These are phyloP conservation scores for Calephelis perditalis DNA, from an alignment of 2,888 invertebrate genomes.

Conservation along the genomic window DNA sequence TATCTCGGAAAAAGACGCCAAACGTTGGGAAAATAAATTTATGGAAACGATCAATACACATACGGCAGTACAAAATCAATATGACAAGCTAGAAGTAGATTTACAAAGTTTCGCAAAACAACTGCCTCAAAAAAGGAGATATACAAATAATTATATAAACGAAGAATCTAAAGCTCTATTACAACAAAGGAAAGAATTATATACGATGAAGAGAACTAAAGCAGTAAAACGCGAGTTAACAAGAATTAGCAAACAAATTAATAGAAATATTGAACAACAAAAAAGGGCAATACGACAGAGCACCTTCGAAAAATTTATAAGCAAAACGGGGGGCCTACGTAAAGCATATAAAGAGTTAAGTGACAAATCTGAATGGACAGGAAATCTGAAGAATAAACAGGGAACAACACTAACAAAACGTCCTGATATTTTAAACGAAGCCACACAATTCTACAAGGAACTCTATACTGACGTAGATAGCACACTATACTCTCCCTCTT, in stretches of 20 bases:
- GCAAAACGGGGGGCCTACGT: constrained; percentile 19
- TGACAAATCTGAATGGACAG: too few species aligned
- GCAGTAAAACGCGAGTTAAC: not conserved
- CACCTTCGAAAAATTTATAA: constrained; percentile 10
- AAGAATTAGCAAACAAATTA: too few species aligned
- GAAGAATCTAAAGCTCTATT: not conserved
- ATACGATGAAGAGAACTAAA: constrained; percentile 18
- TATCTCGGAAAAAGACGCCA: not conserved
- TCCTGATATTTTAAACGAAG: too few species aligned
- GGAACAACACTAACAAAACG: too few species aligned
- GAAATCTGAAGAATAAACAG: too few species aligned
- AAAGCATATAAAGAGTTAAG: constrained; percentile 22
- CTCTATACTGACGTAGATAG: too few species aligned
- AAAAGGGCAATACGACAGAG: too few species aligned
- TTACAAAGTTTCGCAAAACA: not conserved
- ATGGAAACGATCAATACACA: too few species aligned
- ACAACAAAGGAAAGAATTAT: constrained; percentile 14
- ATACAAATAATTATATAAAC: not conserved
- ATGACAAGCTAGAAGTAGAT: not conserved
- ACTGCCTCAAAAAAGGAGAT: not conserved
- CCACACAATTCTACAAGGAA: too few species aligned
- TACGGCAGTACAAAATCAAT: not conserved
- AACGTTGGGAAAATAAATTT: not conserved
- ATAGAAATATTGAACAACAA: too few species aligned
- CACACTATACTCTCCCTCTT: too few species aligned